Evolutionary conservation across 2,888 invertebrate species (phyloP).

Genomic region (Callimorpha dominula): DNA sequence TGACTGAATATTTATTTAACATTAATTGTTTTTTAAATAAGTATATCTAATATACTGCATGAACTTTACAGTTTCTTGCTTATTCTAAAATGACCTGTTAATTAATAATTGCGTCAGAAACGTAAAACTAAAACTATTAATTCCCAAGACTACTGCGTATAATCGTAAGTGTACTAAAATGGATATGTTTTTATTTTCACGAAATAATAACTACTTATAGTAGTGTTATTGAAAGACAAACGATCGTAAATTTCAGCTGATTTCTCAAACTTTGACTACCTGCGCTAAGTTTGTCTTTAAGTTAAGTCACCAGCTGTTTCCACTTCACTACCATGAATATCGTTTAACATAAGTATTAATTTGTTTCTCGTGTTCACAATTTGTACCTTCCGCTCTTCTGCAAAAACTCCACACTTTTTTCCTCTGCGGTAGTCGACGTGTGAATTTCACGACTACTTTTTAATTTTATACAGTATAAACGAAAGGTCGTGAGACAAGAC

Average conservation of each 20-base stretch:
- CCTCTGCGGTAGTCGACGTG: slow-evolving; percentile 45
- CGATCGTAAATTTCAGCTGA: slow-evolving; percentile 12
- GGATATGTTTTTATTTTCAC: neutral
- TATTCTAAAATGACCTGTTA: too few relatives aligned
- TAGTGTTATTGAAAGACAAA: neutral
- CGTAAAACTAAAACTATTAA: neutral
- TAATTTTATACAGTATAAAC: slow-evolving; percentile 44
- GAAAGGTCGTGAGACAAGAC: slow-evolving; percentile 45
- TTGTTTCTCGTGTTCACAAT: slow-evolving; percentile 83
- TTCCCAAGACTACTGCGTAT: neutral
- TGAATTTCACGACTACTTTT: slow-evolving; percentile 38
- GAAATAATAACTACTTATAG: neutral
- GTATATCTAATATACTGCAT: too few relatives aligned
- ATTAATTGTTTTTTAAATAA: neutral
- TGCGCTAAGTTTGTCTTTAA: slow-evolving; percentile 36
- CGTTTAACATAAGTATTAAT: slow-evolving; percentile 69
- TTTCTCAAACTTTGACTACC: slow-evolving; percentile 31
- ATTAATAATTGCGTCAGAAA: too few relatives aligned
- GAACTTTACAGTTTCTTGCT: too few relatives aligned
- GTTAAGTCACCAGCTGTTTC: slow-evolving; percentile 69
- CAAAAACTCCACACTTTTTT: slow-evolving; percentile 57
- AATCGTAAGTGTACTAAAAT: neutral
- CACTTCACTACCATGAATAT: slow-evolving; percentile 64
- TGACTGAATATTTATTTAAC: neutral
- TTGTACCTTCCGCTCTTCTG: slow-evolving; percentile 77